Evolutionary conservation across 2,888 invertebrate genomes (phyloP).

Genomic region (Erannis defoliaria): DNA sequence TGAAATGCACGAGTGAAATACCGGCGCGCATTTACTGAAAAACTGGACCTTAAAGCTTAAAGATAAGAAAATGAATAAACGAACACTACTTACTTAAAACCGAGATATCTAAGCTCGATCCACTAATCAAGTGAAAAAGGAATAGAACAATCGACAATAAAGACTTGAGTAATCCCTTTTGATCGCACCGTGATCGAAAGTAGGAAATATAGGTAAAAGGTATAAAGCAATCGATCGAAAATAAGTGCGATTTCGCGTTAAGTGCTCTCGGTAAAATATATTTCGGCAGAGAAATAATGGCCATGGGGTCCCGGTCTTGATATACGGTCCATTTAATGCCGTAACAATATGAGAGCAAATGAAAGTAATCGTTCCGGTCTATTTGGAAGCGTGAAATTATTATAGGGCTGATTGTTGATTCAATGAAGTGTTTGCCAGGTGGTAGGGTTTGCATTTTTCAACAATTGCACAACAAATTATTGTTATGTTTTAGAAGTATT

Average conservation of each 20-base stretch:
- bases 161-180: constrained; percentile 7
- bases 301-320: constrained; percentile 55
- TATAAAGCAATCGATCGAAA: constrained; percentile 39
- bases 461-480: too few species aligned
- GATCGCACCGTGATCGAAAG: constrained; percentile 11
- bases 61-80: too few species aligned
- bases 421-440: constrained; percentile 26
- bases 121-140: background rate
- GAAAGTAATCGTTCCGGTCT: constrained; percentile 62
- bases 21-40: too few species aligned
- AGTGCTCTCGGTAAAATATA: constrained; percentile 41
- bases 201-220: constrained; percentile 16
- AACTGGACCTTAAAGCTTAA: too few species aligned
- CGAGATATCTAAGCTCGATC: background rate
- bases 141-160: constrained; percentile 5
- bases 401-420: constrained; percentile 38
- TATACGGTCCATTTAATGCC: constrained; percentile 63
- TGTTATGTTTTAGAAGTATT: too few species aligned
- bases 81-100: background rate
- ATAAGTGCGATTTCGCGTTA: constrained; percentile 38
- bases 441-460: background rate
- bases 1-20: too few species aligned
- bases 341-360: constrained; percentile 55
- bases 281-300: constrained; percentile 52
- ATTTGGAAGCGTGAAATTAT: constrained; percentile 46